Evolutionary conservation across 92 coral and sea anemone species (phyloP), one percentile per base, ranked within the genome.

Genomic region (Phenganax marumi): DNA sequence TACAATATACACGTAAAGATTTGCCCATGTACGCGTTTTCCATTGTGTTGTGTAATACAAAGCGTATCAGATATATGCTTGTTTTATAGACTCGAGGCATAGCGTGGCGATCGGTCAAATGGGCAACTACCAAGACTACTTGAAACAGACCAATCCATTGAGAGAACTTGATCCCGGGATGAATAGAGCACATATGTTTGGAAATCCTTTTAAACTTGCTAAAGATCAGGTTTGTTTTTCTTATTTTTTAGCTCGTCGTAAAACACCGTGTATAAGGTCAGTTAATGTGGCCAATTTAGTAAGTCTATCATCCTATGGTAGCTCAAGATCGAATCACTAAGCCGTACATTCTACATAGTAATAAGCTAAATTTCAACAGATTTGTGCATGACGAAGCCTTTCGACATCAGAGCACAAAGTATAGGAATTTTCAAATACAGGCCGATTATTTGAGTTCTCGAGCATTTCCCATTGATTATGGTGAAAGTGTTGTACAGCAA

Each of bases 161-260:
- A 90, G 98, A 70, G 98, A 95, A 76, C 58, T 95, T 52, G 98
- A 95, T 79, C 98, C 98, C 7, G 98, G 98, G 19, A 93, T 90
- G 85, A 92, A 91, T 82, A 89, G 98, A 68, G 98, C 88, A 5
- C 98, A 95, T 85, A 95, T 95, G 98, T 95, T 95, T 89, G 98
- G 98, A 18, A 95, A 95, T 77, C 98, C 98, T 47, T 95, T 90
- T 87, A 95, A 95, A 62, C 83, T 95, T 63, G 98, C 97, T 25
- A 95, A 95, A 75, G 98, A 95, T 80, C 98, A 95, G 97, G 98
- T 94, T 79, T 24, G 83, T 78, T 14, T 26, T 56, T 52, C 12
- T n/a, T 72, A 10, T 17, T 17, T 25, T 16, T 12, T 68, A 68
- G 13, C 2, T 66, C 39, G 8, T 43, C 72, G 0, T 8, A 16